A percentile compares a stretch with the other conserved stretches of the same genome.
Evolutionary conservation across 2,888 invertebrate species (phyloP).

Genomic region (Drosophila percnosoma): DNA sequence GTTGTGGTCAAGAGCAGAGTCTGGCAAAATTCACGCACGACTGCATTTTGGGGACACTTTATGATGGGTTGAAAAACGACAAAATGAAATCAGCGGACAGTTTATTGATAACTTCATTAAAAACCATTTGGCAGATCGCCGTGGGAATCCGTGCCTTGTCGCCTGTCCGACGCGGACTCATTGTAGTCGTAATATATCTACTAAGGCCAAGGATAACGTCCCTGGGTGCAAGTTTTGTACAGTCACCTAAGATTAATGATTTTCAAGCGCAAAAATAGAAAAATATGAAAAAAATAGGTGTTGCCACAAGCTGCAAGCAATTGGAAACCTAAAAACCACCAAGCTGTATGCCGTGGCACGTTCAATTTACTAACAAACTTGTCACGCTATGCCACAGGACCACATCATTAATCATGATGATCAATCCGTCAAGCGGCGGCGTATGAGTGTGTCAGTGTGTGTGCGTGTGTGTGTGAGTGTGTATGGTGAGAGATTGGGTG

Average conservation of each 20-base stretch:
- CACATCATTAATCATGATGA: slow-evolving; percentile 70
- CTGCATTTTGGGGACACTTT: slow-evolving; percentile 48
- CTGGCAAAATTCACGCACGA: slow-evolving; percentile 69
- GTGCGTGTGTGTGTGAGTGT: background rate
- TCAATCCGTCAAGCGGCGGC: slow-evolving; percentile 70
- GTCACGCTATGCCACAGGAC: slow-evolving; percentile 70
- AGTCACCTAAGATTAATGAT: slow-evolving; percentile 46
- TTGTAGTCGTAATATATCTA: background rate
- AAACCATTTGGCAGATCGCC: slow-evolving; percentile 58
- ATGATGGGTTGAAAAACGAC: slow-evolving; percentile 33
- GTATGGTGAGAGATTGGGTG: slow-evolving; percentile 26
- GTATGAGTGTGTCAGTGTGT: background rate
- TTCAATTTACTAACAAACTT: slow-evolving; percentile 78
- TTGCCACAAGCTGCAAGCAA: slow-evolving; percentile 55
- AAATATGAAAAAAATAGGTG: slow-evolving; percentile 32
- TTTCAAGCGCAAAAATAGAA: slow-evolving; percentile 1
- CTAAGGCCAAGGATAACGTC: slow-evolving; percentile 11
- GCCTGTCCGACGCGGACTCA: background rate
- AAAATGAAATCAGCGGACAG: slow-evolving; percentile 25
- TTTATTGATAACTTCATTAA: slow-evolving; percentile 78
- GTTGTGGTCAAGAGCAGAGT: slow-evolving; percentile 48
- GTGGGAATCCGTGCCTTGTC: slow-evolving; percentile 55
- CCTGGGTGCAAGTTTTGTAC: slow-evolving; percentile 19
- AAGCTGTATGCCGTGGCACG: slow-evolving; percentile 44
- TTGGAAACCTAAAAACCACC: slow-evolving; percentile 14